Evolutionary conservation across 2,797 vertebrate genomes (phyloP).

Genomic region (Thripadectes ignobilis): DNA sequence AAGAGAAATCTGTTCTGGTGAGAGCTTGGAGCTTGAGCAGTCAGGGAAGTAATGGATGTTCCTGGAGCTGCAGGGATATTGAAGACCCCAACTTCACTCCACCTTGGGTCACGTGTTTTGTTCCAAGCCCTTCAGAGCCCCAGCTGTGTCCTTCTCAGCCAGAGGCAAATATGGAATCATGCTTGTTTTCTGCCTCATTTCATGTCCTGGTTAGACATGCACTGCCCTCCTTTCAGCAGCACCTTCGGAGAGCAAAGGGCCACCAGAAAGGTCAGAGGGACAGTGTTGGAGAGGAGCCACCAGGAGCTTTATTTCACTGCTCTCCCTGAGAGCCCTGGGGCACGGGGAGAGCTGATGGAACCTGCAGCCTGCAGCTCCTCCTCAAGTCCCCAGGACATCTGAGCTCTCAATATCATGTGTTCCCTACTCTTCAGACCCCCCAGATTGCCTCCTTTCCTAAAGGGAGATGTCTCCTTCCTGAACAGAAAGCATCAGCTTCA

Average conservation of each 20-base stretch:
- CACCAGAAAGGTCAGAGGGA: not conserved
- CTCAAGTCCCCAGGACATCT: not conserved
- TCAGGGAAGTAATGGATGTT: conserved; percentile 22
- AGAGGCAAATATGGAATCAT: accelerated
- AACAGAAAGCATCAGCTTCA: not conserved
- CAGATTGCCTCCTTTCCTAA: not conserved
- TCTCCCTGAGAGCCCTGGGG: too few relatives aligned
- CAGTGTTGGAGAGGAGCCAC: not conserved
- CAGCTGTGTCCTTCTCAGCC: accelerated
- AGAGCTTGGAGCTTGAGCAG: not conserved
- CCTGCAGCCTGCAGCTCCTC: accelerated
- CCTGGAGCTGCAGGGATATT: not conserved
- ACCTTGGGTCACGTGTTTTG: not conserved
- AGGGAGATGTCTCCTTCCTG: not conserved
- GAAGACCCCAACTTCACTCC: not conserved
- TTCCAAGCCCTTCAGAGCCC: not conserved
- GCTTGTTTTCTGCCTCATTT: accelerated
- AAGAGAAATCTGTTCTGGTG: not conserved
- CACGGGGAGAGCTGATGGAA: accelerated
- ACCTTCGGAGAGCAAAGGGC: not conserved
- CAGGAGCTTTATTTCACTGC: accelerated
- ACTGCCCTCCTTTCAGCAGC: not conserved
- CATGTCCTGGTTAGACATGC: not conserved
- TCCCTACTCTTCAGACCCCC: not conserved
- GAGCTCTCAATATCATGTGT: accelerated